phyloP scores from a whole-genome alignment of 2,113 vertebrate genomes.

The Datnioides undecimradiatus region DNA sequence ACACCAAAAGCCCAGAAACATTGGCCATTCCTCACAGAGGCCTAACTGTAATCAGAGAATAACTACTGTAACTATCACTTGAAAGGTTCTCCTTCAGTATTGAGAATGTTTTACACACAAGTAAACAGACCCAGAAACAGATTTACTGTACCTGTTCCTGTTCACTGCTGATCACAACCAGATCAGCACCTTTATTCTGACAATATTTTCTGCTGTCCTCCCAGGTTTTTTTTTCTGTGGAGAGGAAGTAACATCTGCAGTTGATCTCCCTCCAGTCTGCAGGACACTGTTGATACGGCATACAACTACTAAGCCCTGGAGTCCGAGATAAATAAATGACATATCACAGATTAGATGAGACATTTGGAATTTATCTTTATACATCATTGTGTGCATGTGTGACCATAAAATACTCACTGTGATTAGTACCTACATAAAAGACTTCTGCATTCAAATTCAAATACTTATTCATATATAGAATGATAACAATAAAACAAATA shows the following conservation, averaged over 20 bases:
- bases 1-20: too few relatives aligned
- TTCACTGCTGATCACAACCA: slow-evolving; percentile 31
- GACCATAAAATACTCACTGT: too few relatives aligned
- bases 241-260: slow-evolving; percentile 45
- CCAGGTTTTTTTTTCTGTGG: neutral
- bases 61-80: neutral
- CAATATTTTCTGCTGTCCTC: slow-evolving; percentile 22
- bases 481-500: too few relatives aligned
- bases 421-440: too few relatives aligned
- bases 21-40: too few relatives aligned
- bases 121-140: neutral
- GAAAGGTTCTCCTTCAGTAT: neutral
- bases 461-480: too few relatives aligned
- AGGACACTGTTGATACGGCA: neutral
- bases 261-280: neutral
- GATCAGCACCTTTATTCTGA: slow-evolving; percentile 19
- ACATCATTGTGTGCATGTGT: too few relatives aligned
- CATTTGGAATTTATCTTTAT: too few relatives aligned
- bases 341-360: neutral
- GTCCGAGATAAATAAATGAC: neutral
- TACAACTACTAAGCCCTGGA: neutral
- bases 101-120: neutral
- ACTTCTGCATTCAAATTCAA: too few relatives aligned
- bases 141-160: slow-evolving; percentile 26
- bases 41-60: too few relatives aligned